These are phyloP conservation scores for Ophiodon elongatus DNA, from an alignment of 2,113 vertebrate species.

Conservation along the genomic window DNA sequence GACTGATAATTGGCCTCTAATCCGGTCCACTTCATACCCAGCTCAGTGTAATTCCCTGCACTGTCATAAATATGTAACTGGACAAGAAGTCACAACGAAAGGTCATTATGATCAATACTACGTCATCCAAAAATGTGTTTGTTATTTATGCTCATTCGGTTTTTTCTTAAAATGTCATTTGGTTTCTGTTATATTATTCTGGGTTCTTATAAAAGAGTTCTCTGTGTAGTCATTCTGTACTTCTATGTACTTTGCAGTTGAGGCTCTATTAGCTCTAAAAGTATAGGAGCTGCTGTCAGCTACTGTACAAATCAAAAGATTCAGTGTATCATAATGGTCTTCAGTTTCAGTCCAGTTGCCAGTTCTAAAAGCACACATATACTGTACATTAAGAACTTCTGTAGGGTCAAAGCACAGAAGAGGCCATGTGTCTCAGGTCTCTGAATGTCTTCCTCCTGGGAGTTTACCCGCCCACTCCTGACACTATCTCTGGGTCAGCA, in stretches of 20 bases:
- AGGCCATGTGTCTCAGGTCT: conserved; percentile 16
- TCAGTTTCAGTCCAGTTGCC: conserved; percentile 33
- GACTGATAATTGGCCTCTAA: conserved; percentile 67
- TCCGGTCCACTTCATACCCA: conserved; percentile 48
- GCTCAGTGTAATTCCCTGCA: conserved; percentile 37
- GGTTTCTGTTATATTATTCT: not conserved
- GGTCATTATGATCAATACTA: not conserved
- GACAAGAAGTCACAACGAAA: conserved; percentile 39
- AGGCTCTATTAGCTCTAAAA: conserved; percentile 37
- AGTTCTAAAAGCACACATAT: conserved; percentile 17
- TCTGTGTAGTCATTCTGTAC: not conserved
- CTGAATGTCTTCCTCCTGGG: conserved; percentile 17
- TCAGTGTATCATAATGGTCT: conserved; percentile 35
- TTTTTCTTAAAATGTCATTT: not conserved
- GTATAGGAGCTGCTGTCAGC: conserved; percentile 36
- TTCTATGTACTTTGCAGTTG: conserved; percentile 9
- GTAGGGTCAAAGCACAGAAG: not conserved
- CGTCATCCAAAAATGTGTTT: not conserved
- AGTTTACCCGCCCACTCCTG: conserved; percentile 25
- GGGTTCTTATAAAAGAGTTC: not conserved
- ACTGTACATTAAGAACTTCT: not conserved
- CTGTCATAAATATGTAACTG: conserved; percentile 44
- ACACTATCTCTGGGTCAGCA: conserved; percentile 73
- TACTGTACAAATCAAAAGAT: conserved; percentile 47
- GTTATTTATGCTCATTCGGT: not conserved